Conservation (phyloP, 2,888 invertebrate species). For the Leptinotarsa juncta region DNA sequence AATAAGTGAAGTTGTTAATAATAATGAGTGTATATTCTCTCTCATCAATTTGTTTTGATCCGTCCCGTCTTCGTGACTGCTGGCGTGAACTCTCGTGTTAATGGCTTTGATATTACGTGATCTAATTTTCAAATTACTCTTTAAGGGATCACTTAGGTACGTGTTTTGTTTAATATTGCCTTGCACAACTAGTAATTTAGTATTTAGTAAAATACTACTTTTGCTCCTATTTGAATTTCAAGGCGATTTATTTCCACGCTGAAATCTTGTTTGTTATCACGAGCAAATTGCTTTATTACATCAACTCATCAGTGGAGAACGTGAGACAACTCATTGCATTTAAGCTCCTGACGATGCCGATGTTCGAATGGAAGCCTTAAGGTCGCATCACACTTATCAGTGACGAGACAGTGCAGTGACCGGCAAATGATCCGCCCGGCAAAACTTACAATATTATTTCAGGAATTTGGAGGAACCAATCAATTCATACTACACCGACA, state of each 20-base stretch:
- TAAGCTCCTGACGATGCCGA: neutral
- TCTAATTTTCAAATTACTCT: slow-evolving; percentile 53
- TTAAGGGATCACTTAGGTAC: slow-evolving; percentile 37
- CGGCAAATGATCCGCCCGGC: too few relatives aligned
- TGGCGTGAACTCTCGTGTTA: slow-evolving; percentile 48
- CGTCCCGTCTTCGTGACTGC: slow-evolving; percentile 43
- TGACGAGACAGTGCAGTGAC: too few relatives aligned
- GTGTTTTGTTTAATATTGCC: slow-evolving; percentile 34
- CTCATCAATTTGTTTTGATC: slow-evolving; percentile 40
- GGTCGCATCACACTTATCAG: neutral
- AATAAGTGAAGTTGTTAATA: slow-evolving; percentile 50
- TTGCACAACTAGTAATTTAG: slow-evolving; percentile 44
- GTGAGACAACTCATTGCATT: slow-evolving; percentile 4
- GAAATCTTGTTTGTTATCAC: slow-evolving; percentile 14
- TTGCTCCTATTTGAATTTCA: slow-evolving; percentile 30
- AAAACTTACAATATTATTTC: too few relatives aligned
- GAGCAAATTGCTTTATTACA: slow-evolving; percentile 14
- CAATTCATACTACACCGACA: too few relatives aligned
- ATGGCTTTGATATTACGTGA: slow-evolving; percentile 55
- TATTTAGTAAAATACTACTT: slow-evolving; percentile 35
- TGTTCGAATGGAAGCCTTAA: neutral
- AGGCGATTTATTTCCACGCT: slow-evolving; percentile 3
- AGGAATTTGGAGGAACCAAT: too few relatives aligned
- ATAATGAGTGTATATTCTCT: slow-evolving; percentile 30
- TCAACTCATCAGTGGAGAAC: neutral